Evolutionary conservation across 2,888 invertebrate species (phyloP).

Genomic region (Vesta saturnalis): DNA sequence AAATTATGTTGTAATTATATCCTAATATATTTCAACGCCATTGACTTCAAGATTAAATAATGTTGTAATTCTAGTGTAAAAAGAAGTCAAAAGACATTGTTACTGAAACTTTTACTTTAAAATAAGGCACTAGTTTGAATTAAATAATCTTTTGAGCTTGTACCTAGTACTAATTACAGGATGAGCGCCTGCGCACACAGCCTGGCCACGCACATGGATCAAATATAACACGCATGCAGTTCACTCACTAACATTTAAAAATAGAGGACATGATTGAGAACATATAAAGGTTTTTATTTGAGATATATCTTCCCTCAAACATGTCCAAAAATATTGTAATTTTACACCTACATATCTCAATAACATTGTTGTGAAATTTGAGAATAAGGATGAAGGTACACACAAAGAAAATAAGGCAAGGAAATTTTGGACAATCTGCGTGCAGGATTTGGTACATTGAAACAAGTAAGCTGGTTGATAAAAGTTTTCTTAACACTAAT

Average conservation of each 20-base stretch:
- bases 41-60: constrained; percentile 17
- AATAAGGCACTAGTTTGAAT: constrained; percentile 15
- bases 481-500: constrained; percentile 45
- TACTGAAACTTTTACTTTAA: constrained; percentile 14
- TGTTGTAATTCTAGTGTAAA: constrained; percentile 10
- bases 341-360: constrained; percentile 34
- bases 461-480: constrained; percentile 41
- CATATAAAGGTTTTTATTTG: constrained; percentile 16
- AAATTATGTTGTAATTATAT: constrained; percentile 19
- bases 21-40: constrained; percentile 14
- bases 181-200: constrained; percentile 70
- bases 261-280: constrained; percentile 40
- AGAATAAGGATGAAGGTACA: constrained; percentile 31
- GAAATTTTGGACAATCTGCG: constrained; percentile 50
- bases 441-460: constrained; percentile 50
- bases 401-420: constrained; percentile 23
- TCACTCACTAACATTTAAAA: constrained; percentile 55
- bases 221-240: constrained; percentile 53
- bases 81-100: constrained; percentile 24
- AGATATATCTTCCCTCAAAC: constrained; percentile 26
- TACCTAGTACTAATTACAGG: constrained; percentile 32
- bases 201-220: constrained; percentile 72
- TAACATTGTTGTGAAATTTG: constrained; percentile 29
- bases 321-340: constrained; percentile 56
- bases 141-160: constrained; percentile 16